Percentiles rank a stretch among this genome's conserved stretches.
Conservation (phyloP, 2,113 vertebrate species). For the Canis aureus region DNA sequence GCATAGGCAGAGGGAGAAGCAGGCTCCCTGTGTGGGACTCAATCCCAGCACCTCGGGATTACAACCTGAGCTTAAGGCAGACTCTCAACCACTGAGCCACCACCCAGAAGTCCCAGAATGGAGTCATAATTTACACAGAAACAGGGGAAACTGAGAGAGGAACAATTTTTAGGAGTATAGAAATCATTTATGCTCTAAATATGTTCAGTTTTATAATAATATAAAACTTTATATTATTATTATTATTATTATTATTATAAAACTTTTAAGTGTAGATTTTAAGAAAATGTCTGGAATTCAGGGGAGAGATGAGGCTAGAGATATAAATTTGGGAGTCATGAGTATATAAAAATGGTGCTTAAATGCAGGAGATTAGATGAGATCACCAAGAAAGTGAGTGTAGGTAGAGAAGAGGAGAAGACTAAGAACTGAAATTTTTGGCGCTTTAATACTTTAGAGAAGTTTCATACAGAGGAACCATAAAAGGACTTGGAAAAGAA, state of each 20-base stretch:
- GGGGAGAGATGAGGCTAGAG: not conserved
- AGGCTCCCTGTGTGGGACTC: too few relatives aligned
- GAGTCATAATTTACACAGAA: not conserved
- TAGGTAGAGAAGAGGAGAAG: not conserved
- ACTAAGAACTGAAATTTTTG: not conserved
- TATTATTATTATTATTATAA: not conserved
- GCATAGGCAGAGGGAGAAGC: too few relatives aligned
- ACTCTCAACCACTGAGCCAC: too few relatives aligned
- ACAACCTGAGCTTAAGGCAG: too few relatives aligned
- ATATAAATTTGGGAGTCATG: not conserved
- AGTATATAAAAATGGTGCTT: not conserved
- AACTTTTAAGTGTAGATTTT: not conserved
- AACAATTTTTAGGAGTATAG: not conserved
- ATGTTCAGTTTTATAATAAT: not conserved
- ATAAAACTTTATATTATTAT: not conserved
- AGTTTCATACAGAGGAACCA: not conserved
- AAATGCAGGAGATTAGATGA: not conserved
- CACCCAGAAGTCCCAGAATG: not conserved
- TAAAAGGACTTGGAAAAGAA: conserved; percentile 22
- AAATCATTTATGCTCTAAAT: conserved; percentile 7
- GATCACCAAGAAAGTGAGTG: not conserved
- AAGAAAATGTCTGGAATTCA: not conserved
- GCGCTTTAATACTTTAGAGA: not conserved
- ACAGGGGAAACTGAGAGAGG: not conserved
- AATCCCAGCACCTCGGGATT: too few relatives aligned